Percentiles rank a stretch among this genome's conserved stretches.
phyloP scores from a whole-genome alignment of 92 coral and sea anemone species.

The Phenganax subtilis region DNA sequence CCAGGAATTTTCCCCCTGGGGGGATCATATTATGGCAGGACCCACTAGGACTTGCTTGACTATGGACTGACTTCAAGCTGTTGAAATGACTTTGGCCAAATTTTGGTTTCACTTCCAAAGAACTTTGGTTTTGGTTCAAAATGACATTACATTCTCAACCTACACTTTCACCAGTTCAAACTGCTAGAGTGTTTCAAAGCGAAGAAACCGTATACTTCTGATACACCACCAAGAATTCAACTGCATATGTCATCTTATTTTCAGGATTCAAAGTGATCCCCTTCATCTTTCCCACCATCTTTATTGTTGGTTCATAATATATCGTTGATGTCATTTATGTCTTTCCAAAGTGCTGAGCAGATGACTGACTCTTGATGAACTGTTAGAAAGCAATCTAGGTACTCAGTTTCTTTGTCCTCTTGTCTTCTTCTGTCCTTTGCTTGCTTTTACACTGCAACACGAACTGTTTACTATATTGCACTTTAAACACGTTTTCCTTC shows the following conservation, averaged over 20 bases:
- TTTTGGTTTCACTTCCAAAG: background rate
- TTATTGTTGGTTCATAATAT: too few relatives aligned
- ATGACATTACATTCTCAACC: background rate
- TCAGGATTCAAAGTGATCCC: background rate
- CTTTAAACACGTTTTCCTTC: constrained; percentile 4
- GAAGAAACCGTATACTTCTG: background rate
- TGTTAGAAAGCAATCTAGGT: background rate
- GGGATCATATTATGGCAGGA: too few relatives aligned
- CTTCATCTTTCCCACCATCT: too few relatives aligned
- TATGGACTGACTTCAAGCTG: background rate
- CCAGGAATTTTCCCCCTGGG: too few relatives aligned
- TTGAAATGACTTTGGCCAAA: background rate
- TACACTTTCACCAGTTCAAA: background rate
- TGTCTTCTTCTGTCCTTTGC: background rate
- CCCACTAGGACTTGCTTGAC: background rate
- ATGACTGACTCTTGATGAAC: background rate
- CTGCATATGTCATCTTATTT: background rate
- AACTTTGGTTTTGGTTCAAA: background rate
- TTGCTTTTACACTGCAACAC: constrained; percentile 4
- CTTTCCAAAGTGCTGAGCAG: too few relatives aligned
- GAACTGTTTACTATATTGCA: constrained; percentile 13
- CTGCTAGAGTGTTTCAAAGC: background rate
- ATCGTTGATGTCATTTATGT: too few relatives aligned
- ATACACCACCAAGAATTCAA: constrained; percentile 4
- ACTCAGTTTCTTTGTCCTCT: background rate